Percentiles rank a stretch among this genome's conserved stretches.
phyloP scores from a whole-genome alignment of 2,888 invertebrate species.

The Tupiocoris notatus region DNA sequence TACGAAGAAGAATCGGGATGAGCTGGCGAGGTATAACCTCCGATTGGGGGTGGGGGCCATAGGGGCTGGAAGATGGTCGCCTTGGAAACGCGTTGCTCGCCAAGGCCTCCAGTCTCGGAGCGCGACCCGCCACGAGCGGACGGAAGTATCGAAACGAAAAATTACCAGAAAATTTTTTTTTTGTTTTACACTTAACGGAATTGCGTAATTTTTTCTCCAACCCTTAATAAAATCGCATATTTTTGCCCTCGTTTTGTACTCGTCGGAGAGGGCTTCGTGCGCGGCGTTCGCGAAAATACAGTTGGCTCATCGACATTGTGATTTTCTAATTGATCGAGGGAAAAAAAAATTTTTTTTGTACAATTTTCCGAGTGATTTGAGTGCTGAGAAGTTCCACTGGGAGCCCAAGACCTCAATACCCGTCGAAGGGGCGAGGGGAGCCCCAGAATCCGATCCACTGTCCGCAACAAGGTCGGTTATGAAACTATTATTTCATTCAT shows the following conservation, averaged over 20 bases:
- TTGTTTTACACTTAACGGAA: no score
- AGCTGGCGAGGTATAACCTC: neutral
- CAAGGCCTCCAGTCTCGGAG: constrained; percentile 8
- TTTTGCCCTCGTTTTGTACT: no score
- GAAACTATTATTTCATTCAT: no score
- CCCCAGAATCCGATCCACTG: neutral
- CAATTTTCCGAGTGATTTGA: neutral
- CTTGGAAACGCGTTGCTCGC: constrained; percentile 11
- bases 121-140: constrained; percentile 14
- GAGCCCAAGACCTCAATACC: constrained; percentile 1
- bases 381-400: constrained; percentile 10
- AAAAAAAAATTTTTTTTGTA: no score
- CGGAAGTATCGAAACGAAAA: neutral
- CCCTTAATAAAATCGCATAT: no score
- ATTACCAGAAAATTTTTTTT: neutral
- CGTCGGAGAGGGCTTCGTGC: no score
- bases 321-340: no score
- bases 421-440: neutral
- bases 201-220: no score
- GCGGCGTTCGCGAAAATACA: no score
- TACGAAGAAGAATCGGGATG: neutral
- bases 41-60: neutral
- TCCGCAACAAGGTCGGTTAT: constrained; percentile 9
- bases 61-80: neutral
- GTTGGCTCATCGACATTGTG: no score